phyloP scores from a whole-genome alignment of 2,888 invertebrate species.

The Eudasyphora cyanicolor region DNA sequence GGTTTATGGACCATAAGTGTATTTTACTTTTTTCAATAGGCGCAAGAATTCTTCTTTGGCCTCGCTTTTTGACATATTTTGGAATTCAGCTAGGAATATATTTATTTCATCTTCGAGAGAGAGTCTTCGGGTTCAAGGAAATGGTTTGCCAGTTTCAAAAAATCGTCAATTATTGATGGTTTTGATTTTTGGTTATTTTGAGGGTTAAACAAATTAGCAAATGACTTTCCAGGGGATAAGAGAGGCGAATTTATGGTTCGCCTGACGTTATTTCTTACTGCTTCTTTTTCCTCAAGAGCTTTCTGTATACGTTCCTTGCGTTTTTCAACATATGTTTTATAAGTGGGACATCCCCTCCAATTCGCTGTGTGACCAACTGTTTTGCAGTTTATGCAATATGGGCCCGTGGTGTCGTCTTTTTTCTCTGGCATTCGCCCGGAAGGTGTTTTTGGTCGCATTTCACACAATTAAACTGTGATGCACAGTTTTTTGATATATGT shows the following conservation, averaged over 20 bases:
- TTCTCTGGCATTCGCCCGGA: conserved; percentile 23
- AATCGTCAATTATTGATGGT: neutral
- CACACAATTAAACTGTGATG: conserved; percentile 17
- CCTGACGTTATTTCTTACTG: neutral
- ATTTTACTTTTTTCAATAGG: neutral
- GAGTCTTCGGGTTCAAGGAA: neutral
- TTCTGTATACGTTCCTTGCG: too few relatives aligned
- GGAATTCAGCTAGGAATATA: neutral
- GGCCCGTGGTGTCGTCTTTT: neutral
- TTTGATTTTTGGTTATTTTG: neutral
- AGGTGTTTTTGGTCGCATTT: conserved; percentile 28
- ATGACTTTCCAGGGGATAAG: neutral
- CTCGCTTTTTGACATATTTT: conserved; percentile 1
- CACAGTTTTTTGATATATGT: conserved; percentile 17
- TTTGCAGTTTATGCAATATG: conserved; percentile 4
- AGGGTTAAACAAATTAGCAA: neutral
- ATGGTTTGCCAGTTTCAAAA: conserved; percentile 7
- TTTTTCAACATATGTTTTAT: conserved; percentile 26
- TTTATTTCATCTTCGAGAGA: neutral
- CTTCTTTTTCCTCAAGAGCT: neutral
- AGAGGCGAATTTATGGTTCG: neutral
- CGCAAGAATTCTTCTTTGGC: neutral
- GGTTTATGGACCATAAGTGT: neutral
- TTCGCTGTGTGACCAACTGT: conserved; percentile 16
- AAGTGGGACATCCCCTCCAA: conserved; percentile 18